These are phyloP conservation scores for Manduca sexta DNA, from an alignment of 1,140 invertebrate genomes.

Conservation along the genomic window DNA sequence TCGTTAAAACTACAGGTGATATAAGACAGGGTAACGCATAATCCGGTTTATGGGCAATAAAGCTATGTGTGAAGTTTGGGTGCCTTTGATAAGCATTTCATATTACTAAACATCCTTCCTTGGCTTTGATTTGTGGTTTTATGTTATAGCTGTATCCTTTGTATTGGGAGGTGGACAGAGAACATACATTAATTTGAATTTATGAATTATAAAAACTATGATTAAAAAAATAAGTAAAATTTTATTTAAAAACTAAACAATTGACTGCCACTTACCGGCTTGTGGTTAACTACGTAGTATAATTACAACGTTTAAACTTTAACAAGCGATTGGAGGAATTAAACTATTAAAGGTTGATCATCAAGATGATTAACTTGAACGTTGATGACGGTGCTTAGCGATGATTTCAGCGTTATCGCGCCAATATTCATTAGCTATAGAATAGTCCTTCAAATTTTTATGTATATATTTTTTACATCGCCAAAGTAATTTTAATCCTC, in stretches of 20 bases:
- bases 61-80: conserved; percentile 9
- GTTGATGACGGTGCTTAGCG: too few relatives aligned
- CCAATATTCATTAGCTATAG: not conserved
- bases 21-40: conserved; percentile 12
- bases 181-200: too few relatives aligned
- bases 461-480: not conserved
- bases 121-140: conserved; percentile 2
- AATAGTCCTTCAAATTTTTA: conserved; percentile 4
- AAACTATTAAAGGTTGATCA: too few relatives aligned
- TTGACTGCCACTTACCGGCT: not conserved
- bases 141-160: too few relatives aligned
- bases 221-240: too few relatives aligned
- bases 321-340: too few relatives aligned
- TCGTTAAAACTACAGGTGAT: conserved; percentile 17
- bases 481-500: conserved; percentile 10
- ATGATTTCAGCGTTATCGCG: too few relatives aligned
- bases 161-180: too few relatives aligned
- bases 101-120: conserved; percentile 30
- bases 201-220: too few relatives aligned
- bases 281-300: too few relatives aligned
- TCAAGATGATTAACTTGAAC: too few relatives aligned
- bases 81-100: conserved; percentile 24
- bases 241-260: not conserved
- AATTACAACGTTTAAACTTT: too few relatives aligned
- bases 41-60: conserved; percentile 17